A percentile compares a stretch with the other conserved stretches of the same genome.
Evolutionary conservation across 2,797 vertebrate species (phyloP).

Genomic region (Takifugu ocellatus): DNA sequence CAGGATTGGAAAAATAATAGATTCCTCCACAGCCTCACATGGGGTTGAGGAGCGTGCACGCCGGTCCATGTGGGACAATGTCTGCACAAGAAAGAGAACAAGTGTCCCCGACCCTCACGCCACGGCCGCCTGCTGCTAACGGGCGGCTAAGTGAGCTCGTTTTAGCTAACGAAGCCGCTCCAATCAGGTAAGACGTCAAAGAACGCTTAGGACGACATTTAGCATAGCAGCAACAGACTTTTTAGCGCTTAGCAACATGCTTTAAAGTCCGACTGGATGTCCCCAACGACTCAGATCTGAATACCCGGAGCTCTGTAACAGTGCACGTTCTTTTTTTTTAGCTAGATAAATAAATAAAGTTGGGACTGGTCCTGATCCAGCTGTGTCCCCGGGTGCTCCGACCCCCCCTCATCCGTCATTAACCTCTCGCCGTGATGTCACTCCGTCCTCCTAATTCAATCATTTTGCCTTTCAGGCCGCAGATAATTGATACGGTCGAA

Average conservation of each 20-base stretch:
- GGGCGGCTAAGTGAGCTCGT: constrained; percentile 35
- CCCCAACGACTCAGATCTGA: too few species aligned
- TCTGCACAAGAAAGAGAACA: constrained; percentile 77
- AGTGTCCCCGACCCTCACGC: constrained; percentile 60
- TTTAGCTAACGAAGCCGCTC: constrained; percentile 39
- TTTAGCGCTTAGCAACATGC: too few species aligned
- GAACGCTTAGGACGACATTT: too few species aligned
- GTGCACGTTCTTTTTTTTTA: too few species aligned
- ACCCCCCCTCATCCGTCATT: constrained; percentile 86
- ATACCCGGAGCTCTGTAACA: too few species aligned
- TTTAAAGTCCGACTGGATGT: too few species aligned
- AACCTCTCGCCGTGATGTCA: constrained; percentile 76
- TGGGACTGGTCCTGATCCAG: constrained; percentile 61
- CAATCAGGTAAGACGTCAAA: constrained; percentile 11
- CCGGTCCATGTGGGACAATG: constrained; percentile 79
- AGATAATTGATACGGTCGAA: constrained; percentile 75
- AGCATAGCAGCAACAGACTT: too few species aligned
- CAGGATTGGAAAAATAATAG: constrained; percentile 87
- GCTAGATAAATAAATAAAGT: too few species aligned
- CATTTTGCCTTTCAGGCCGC: constrained; percentile 59
- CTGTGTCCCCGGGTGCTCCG: constrained; percentile 65
- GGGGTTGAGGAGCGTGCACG: constrained; percentile 76
- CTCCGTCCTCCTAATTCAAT: constrained; percentile 66
- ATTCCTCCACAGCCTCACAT: constrained; percentile 83
- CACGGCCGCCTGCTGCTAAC: constrained; percentile 38